Evolutionary conservation across 2,888 invertebrate species (phyloP), one percentile per base, ranked within the genome.

Genomic region (Pocota personata): DNA sequence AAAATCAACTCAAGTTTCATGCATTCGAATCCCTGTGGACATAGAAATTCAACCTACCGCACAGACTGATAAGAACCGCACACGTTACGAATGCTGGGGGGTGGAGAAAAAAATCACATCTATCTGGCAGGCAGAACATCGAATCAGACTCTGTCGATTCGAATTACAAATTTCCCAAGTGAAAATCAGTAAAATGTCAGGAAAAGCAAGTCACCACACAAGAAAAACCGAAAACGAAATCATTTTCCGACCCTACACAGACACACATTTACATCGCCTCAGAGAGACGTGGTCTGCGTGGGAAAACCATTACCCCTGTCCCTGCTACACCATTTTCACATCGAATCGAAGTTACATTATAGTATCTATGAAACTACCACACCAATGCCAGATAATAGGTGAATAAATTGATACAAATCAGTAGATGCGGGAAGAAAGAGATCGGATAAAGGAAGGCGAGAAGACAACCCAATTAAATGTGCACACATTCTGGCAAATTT

Each of bases 371-470:
- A 52, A 82, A 66, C 77, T 14, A 64, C 79, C 69, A 57, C 46
- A 55, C 52, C 69, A 57, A 52, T 79, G 48, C 40, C 64, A 69
- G 62, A 79, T 84, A 86, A 80, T 76, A 86, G 72, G 82, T 86
- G 82, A 86, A 86, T 86, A 82, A 82, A 72, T 82, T 82, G 82
- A 79, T 84, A 79, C 73, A 75, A 79, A 79, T 79, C 79, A 75
- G 69, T 75, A 19, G 62, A 73, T 50, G 57, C 69, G 75, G 57
- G 62, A 55, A 27, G 10, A 46, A 57, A 12, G 7, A 32, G 48
- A 35, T 32, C 50, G 40, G 21, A 27, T 2, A 40, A 62, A 62
- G 37, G 24, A 48, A 43, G 60, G 55, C 40, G 57, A 67, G 40
- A 58, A 75, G 72, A 57, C 62, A 79, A 69, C 64, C 80, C 64